Evolutionary conservation across 1,140 invertebrate species (phyloP), one percentile per base, ranked within the genome.

Genomic region (Drosophila lacertosa): DNA sequence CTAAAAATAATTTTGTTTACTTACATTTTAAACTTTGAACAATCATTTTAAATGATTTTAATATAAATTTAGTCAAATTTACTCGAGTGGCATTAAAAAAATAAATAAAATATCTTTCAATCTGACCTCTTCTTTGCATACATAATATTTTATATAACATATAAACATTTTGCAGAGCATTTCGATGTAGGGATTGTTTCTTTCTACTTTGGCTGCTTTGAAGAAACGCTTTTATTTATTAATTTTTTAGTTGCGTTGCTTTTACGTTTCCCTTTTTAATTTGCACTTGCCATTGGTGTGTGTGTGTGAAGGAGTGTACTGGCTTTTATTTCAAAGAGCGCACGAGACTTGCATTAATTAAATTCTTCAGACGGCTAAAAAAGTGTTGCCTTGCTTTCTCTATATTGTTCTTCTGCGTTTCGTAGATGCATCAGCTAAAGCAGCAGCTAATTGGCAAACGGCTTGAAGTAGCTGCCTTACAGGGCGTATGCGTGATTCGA

Each of bases 261-360:
- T 65, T 62, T 48, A 54, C 48, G 33, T 54, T 67, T 71, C 74
- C 65, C 35, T 33, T 80, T 74, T 80, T 80, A 75, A 80, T 80
- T 80, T 80, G 60, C 59, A 37, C 55, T 64, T 39, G 24, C 9
- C 10, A 13, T 9, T 26, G 29, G n/a, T 32, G 29, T 1, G 33
- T 24, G 18, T n/a, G 22, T 16, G 58, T 18, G 33, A 15, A 9
- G 16, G 39, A n/a, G n/a, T n/a, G n/a, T n/a, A n/a, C 0, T 9
- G 20, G 69, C 32, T 72, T 60, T 54, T 47, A 72, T 72, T 67
- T 67, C 63, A 72, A 66, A 63, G 65, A 20, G 48, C 29, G 64
- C 22, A 72, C 32, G 64, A 39, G 69, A 66, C 78, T 68, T 80
- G 80, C 80, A 84, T 86, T 84, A 84, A 84, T 84, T 84, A 86